phyloP scores from a whole-genome alignment of 2,797 vertebrate species.

The Apogon talboti region DNA sequence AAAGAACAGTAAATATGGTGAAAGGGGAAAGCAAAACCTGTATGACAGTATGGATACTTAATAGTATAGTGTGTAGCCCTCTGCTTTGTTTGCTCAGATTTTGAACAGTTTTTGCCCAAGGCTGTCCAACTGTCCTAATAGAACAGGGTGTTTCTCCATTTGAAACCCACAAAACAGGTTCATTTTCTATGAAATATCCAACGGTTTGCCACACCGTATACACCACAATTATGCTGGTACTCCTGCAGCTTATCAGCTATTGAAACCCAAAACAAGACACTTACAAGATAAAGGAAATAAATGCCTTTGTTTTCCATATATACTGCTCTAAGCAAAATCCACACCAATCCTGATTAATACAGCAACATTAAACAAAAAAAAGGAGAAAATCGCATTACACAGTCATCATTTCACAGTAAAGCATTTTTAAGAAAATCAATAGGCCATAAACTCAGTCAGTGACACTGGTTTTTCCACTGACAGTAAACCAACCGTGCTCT shows the following conservation, averaged over 20 bases:
- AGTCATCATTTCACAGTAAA: constrained; percentile 19
- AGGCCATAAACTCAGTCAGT: constrained; percentile 16
- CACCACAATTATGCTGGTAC: not conserved
- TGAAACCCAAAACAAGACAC: not conserved
- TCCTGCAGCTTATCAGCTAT: constrained; percentile 21
- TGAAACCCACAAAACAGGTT: constrained; percentile 14
- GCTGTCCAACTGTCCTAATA: not conserved
- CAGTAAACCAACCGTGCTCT: constrained; percentile 24
- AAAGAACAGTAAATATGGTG: not conserved
- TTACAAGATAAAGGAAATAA: constrained; percentile 22
- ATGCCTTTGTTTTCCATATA: not conserved
- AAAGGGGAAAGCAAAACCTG: not conserved
- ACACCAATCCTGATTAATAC: not conserved
- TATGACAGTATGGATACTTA: not conserved
- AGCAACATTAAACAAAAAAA: not conserved
- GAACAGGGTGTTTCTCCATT: not conserved
- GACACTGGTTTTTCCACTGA: not conserved
- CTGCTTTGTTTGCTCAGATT: not conserved
- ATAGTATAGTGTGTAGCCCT: not conserved
- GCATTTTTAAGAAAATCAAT: constrained; percentile 24
- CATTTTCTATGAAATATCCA: constrained; percentile 9
- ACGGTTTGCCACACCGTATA: constrained; percentile 8
- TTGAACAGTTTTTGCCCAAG: constrained; percentile 4
- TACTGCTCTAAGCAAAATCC: not conserved
- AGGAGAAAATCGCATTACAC: not conserved